phyloP scores from a whole-genome alignment of 2,888 invertebrate species.

The Philereme vetulata region DNA sequence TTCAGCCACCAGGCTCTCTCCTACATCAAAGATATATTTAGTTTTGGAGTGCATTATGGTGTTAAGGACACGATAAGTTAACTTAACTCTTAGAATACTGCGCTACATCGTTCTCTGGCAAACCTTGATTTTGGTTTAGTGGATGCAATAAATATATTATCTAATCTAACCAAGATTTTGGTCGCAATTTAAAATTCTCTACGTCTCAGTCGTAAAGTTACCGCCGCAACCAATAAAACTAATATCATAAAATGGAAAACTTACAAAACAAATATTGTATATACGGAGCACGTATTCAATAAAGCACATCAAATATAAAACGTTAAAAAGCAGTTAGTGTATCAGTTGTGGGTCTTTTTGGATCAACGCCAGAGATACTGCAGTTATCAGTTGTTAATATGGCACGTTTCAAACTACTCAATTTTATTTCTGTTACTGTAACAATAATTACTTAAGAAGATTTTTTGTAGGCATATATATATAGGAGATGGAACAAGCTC shows the following conservation, averaged over 20 bases:
- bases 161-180: background rate
- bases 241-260: slow-evolving; percentile 17
- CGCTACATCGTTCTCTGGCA: too few species aligned
- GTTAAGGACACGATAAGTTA: too few species aligned
- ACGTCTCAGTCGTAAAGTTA: background rate
- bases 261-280: slow-evolving; percentile 12
- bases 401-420: background rate
- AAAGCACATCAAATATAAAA: slow-evolving; percentile 37
- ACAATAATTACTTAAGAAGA: too few species aligned
- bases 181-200: background rate
- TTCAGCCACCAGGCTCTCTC: too few species aligned
- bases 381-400: background rate
- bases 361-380: slow-evolving; percentile 26
- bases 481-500: too few species aligned
- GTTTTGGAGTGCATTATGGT: too few species aligned
- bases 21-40: too few species aligned
- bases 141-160: too few species aligned
- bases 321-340: slow-evolving; percentile 38
- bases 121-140: too few species aligned
- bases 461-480: too few species aligned
- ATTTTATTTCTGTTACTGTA: too few species aligned
- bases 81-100: too few species aligned
- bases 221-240: slow-evolving; percentile 5
- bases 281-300: slow-evolving; percentile 33
- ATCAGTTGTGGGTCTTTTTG: slow-evolving; percentile 33